Base-by-base conservation (phyloP, 2,113 vertebrate species). In the Drymodes brunneopygia region DNA sequence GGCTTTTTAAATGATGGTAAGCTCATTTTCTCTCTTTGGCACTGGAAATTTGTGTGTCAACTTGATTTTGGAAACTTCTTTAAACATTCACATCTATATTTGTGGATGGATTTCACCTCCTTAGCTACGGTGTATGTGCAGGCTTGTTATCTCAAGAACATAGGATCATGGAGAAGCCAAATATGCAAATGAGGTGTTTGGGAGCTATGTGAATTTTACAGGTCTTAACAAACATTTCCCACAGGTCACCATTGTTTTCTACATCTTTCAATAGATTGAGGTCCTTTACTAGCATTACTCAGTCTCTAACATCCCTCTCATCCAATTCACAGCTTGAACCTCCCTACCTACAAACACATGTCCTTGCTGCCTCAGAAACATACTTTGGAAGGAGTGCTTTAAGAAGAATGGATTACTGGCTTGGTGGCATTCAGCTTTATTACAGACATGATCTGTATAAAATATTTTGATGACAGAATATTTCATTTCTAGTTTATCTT, bases 291-390 rank as follows among this genome's bases (percentile, higher is more conserved):
- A 42, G 21, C 17, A 29, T 90, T 87, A 45, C 50, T 88, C 31
- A 51, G 21, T 40, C 60, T 94, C 65, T 87, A 45, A 67, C 44
- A 62, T 70, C 36, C 28, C 44, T 81, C 27, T 60, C 48, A 82
- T 82, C 45, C 65, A 92, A 20, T 81, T 92, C 91, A 84, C 67
- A 95, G 54, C 60, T 93, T 97, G 80, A 78, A 90, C 28, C 86
- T 96, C 53, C 71, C 97, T 54, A 81, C 66, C 44, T 92, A 53
- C 50, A 60, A 48, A 27, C 80, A 36, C 51, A 51, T 78, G 51
- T 85, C 64, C 62, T 94, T 92, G 29, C 62, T 94, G 45, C 44
- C 24, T 84, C 20, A 82, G 92, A 95, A 93, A 35, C 7, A 62
- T 95, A 91, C 53, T 87, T 92, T 73, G 92, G 91, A 95, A 93